phyloP scores from a whole-genome alignment of 2,888 invertebrate species.

The Nipponacmea schrenckii region DNA sequence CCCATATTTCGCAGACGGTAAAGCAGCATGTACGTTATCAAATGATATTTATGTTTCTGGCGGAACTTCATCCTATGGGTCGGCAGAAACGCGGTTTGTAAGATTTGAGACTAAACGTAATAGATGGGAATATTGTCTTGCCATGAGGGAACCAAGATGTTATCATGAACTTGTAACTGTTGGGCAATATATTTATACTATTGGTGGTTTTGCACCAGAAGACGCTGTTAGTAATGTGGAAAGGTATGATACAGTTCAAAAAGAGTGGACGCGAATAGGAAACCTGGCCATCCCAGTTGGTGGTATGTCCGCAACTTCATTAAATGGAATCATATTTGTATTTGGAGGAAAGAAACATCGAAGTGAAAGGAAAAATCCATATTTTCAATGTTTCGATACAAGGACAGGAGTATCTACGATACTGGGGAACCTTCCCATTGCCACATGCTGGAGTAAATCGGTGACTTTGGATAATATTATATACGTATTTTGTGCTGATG shows the following conservation, averaged over 20 bases:
- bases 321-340: constrained; percentile 32
- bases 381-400: constrained; percentile 33
- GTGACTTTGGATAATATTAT: constrained; percentile 31
- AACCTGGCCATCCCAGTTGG: constrained; percentile 29
- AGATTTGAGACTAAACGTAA: constrained; percentile 32
- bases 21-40: constrained; percentile 35
- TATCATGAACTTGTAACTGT: constrained; percentile 34
- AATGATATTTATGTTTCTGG: constrained; percentile 39
- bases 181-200: constrained; percentile 25
- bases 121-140: constrained; percentile 30
- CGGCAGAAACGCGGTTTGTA: constrained; percentile 30
- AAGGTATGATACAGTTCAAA: constrained; percentile 22
- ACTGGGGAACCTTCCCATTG: constrained; percentile 24
- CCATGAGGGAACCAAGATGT: constrained; percentile 29
- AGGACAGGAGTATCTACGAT: constrained; percentile 27
- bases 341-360: constrained; percentile 33
- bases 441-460: constrained; percentile 34
- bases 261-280: constrained; percentile 27
- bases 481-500: constrained; percentile 34
- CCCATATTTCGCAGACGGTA: constrained; percentile 37
- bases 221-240: constrained; percentile 29
- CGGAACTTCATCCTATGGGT: constrained; percentile 21
- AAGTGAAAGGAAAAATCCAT: constrained; percentile 28
- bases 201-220: constrained; percentile 32
- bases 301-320: constrained; percentile 30